Evolutionary conservation across 1,140 invertebrate species (phyloP).

Genomic region (Trichogramma pretiosum): DNA sequence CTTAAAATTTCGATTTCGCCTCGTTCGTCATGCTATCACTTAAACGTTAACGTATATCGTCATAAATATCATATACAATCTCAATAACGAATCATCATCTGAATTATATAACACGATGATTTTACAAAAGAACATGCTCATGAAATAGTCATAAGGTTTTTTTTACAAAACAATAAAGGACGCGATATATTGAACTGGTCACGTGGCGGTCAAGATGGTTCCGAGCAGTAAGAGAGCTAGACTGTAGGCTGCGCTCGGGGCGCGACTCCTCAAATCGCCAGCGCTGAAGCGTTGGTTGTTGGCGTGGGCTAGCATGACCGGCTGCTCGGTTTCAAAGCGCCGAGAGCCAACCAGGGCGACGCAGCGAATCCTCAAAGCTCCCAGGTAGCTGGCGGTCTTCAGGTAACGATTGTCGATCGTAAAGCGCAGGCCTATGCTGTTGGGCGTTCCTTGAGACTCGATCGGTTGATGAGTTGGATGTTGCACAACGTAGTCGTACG

Average conservation of each 20-base stretch:
- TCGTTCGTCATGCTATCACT: too few relatives aligned
- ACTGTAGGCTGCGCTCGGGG: background rate
- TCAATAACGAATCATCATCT: too few relatives aligned
- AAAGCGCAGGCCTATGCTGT: conserved; percentile 25
- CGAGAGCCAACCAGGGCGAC: conserved; percentile 22
- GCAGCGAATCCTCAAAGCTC: conserved; percentile 22
- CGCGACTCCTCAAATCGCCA: conserved; percentile 21
- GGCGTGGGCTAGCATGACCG: conserved; percentile 20
- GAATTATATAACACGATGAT: too few relatives aligned
- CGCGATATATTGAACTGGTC: conserved; percentile 22
- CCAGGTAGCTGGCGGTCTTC: conserved; percentile 5
- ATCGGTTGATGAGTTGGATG: conserved; percentile 16
- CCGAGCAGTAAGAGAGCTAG: conserved; percentile 5
- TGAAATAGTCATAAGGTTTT: too few relatives aligned
- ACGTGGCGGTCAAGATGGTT: conserved; percentile 20
- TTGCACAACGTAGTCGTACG: conserved; percentile 21
- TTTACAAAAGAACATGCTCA: too few relatives aligned
- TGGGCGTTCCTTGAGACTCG: conserved; percentile 11
- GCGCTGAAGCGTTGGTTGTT: conserved; percentile 31
- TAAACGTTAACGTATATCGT: too few relatives aligned
- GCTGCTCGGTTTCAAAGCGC: conserved; percentile 15
- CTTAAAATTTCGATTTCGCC: too few relatives aligned
- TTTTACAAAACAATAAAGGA: too few relatives aligned
- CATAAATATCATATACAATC: too few relatives aligned
- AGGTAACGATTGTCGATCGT: conserved; percentile 24